These are phyloP conservation scores for Orthosia incerta DNA, from an alignment of 2,888 invertebrate genomes.

Conservation along the genomic window DNA sequence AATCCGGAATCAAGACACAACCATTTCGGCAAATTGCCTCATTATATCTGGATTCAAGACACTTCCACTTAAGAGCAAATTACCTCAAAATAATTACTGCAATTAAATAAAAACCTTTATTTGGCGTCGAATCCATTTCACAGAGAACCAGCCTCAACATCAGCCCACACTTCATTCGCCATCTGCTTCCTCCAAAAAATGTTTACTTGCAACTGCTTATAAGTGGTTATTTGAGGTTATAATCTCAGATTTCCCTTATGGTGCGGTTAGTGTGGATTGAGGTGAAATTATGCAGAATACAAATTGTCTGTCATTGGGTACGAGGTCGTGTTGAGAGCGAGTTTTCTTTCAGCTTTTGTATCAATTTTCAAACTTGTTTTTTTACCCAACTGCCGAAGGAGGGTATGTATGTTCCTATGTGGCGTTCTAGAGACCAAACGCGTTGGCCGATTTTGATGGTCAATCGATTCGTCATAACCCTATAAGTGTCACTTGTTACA, in stretches of 20 bases:
- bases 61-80: background rate
- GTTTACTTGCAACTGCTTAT: conserved; percentile 33
- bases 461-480: too few relatives aligned
- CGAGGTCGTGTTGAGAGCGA: conserved; percentile 16
- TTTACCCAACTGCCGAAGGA: too few relatives aligned
- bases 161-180: conserved; percentile 16
- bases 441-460: too few relatives aligned
- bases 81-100: conserved; percentile 11
- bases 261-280: conserved; percentile 51
- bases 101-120: conserved; percentile 5
- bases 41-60: conserved; percentile 2
- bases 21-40: background rate
- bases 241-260: conserved; percentile 58
- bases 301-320: conserved; percentile 59
- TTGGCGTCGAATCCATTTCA: conserved; percentile 1
- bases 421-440: too few relatives aligned
- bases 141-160: conserved; percentile 5
- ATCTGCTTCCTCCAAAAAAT: conserved; percentile 47
- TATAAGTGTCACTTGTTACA: too few relatives aligned
- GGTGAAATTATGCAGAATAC: conserved; percentile 59
- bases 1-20: background rate
- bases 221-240: conserved; percentile 49
- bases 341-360: background rate
- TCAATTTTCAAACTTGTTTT: background rate
- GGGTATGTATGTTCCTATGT: too few relatives aligned